Percentiles rank a stretch among this genome's conserved stretches.
Evolutionary conservation across 2,888 invertebrate genomes (phyloP).

Genomic region (Agonopterix arenella): DNA sequence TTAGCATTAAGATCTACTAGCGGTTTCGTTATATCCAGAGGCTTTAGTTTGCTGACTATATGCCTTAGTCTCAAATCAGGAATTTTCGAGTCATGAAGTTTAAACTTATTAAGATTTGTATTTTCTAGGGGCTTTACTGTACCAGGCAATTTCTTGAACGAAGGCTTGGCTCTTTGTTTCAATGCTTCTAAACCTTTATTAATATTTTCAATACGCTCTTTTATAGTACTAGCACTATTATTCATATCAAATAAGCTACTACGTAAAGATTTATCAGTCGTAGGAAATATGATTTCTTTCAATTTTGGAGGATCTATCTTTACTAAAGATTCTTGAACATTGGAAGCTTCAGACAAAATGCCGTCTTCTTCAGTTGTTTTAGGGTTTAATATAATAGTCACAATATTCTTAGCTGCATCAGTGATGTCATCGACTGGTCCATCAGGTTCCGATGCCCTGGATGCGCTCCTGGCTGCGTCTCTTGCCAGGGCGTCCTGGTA

Average conservation of each 20-base stretch:
- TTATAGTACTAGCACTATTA: constrained; percentile 40
- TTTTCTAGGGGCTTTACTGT: constrained; percentile 2
- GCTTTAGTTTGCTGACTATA: no score
- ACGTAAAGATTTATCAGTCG: background rate
- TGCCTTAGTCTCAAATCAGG: no score
- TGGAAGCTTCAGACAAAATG: constrained; percentile 37
- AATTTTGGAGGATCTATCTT: constrained; percentile 26
- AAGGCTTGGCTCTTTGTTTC: constrained; percentile 18
- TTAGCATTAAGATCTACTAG: no score
- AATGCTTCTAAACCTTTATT: constrained; percentile 13
- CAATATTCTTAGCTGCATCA: constrained; percentile 35
- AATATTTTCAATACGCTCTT: constrained; percentile 22
- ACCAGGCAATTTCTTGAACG: background rate
- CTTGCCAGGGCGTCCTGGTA: constrained; percentile 56
- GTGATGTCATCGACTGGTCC: constrained; percentile 22
- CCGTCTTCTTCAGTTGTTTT: constrained; percentile 19
- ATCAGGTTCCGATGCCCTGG: constrained; percentile 22
- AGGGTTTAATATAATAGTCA: constrained; percentile 45
- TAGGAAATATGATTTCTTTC: background rate
- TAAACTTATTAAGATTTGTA: background rate
- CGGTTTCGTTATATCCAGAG: no score
- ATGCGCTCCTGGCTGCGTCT: constrained; percentile 43
- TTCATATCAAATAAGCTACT: constrained; percentile 30
- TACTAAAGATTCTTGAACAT: constrained; percentile 29
- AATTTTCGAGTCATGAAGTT: no score